These are phyloP conservation scores for Etheostoma perlongum DNA, from an alignment of 2,797 vertebrate species.

Conservation along the genomic window DNA sequence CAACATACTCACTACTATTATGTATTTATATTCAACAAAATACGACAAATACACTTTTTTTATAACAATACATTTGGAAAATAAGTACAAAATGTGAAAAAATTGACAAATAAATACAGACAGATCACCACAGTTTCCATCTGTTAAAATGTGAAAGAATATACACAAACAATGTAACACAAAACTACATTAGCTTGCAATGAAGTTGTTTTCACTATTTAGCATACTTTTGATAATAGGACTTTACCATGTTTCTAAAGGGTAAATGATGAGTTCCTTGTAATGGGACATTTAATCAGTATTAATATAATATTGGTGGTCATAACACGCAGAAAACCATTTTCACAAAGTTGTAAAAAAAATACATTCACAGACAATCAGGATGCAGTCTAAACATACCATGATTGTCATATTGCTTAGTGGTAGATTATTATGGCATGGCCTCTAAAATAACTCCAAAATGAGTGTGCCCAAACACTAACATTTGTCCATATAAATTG, in stretches of 20 bases:
- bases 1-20: not conserved
- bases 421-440: conserved; percentile 11
- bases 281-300: not conserved
- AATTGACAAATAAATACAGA: not conserved
- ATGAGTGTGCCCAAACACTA: not conserved
- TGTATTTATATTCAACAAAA: conserved; percentile 46
- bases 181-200: not conserved
- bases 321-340: not conserved
- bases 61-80: not conserved
- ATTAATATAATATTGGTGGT: not conserved
- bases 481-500: not conserved
- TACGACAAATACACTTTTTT: not conserved
- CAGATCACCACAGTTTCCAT: conserved; percentile 1
- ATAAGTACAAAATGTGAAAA: conserved; percentile 30
- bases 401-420: conserved; percentile 34
- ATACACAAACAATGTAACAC: not conserved
- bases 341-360: not conserved
- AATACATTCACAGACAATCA: not conserved
- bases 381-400: not conserved
- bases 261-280: not conserved
- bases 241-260: not conserved
- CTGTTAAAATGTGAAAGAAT: not conserved
- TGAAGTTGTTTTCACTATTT: not conserved
- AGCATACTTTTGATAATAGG: not conserved
- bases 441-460: not conserved